Conservation (phyloP, 2,888 invertebrate species). For the Microplitis manilae region DNA sequence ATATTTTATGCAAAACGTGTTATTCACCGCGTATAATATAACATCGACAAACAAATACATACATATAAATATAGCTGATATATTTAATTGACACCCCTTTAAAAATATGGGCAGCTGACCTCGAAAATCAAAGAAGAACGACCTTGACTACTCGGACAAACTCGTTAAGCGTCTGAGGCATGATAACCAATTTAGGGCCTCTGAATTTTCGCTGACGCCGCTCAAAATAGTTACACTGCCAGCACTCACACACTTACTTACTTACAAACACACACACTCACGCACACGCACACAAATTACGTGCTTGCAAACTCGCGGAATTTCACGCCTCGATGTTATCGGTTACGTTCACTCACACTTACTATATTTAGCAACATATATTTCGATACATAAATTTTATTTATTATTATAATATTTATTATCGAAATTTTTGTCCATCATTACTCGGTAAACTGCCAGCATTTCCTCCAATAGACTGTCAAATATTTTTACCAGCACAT, state of each 20-base stretch:
- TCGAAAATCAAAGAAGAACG: conserved; percentile 47
- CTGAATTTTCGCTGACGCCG: conserved; percentile 66
- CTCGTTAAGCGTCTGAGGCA: conserved; percentile 58
- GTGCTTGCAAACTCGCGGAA: background rate
- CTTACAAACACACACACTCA: conserved; percentile 39
- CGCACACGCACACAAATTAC: conserved; percentile 49
- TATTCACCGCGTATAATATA: too few species aligned
- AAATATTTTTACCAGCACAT: background rate
- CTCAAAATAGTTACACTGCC: conserved; percentile 63
- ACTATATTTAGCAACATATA: background rate
- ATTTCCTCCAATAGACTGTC: too few species aligned
- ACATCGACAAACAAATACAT: too few species aligned
- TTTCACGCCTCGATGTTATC: background rate
- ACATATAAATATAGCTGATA: too few species aligned
- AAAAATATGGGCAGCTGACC: background rate
- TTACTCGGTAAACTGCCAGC: too few species aligned
- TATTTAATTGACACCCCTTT: background rate
- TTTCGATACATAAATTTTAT: background rate
- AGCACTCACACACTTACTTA: conserved; percentile 43
- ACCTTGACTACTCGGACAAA: conserved; percentile 60
- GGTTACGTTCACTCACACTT: background rate
- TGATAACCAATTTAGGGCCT: conserved; percentile 69
- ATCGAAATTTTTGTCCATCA: too few species aligned
- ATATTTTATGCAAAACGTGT: background rate
- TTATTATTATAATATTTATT: background rate